Percentiles rank a stretch among this genome's conserved stretches.
These are phyloP conservation scores for Bombyx mori DNA, from an alignment of 1,140 invertebrate genomes.

Conservation along the genomic window DNA sequence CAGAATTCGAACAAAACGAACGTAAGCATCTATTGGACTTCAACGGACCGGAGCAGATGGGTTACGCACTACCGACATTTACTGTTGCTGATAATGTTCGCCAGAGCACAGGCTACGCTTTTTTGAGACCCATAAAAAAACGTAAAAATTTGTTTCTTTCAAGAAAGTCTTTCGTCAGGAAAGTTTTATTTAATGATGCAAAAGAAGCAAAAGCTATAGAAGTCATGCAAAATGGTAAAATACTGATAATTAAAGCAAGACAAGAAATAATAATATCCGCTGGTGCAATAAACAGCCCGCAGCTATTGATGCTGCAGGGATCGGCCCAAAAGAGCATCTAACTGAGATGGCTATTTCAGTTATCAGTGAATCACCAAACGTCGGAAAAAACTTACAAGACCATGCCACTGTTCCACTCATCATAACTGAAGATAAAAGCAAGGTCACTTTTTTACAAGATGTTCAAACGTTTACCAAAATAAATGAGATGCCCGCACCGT, in stretches of 20 bases:
- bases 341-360: constrained; percentile 53
- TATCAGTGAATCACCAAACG: constrained; percentile 72
- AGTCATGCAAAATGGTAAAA: constrained; percentile 46
- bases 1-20: constrained; percentile 84
- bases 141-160: constrained; percentile 82
- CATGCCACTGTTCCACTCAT: constrained; percentile 76
- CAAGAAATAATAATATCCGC: constrained; percentile 70
- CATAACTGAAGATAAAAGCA: constrained; percentile 64
- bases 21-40: constrained; percentile 70
- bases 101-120: constrained; percentile 89
- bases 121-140: constrained; percentile 79
- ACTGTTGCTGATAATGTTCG: constrained; percentile 80
- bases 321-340: constrained; percentile 43
- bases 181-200: constrained; percentile 75
- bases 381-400: constrained; percentile 81
- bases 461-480: constrained; percentile 74
- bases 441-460: constrained; percentile 76
- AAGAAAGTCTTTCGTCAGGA: constrained; percentile 79
- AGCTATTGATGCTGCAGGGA: constrained; percentile 50
- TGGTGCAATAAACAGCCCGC: constrained; percentile 66
- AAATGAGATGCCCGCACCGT: constrained; percentile 81
- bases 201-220: constrained; percentile 63
- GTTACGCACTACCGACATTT: constrained; percentile 4
- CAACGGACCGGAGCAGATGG: constrained; percentile 8
- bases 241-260: constrained; percentile 21